Evolutionary conservation across 2,797 vertebrate species (phyloP).

Genomic region (Lepidocolaptes lacrymiger): DNA sequence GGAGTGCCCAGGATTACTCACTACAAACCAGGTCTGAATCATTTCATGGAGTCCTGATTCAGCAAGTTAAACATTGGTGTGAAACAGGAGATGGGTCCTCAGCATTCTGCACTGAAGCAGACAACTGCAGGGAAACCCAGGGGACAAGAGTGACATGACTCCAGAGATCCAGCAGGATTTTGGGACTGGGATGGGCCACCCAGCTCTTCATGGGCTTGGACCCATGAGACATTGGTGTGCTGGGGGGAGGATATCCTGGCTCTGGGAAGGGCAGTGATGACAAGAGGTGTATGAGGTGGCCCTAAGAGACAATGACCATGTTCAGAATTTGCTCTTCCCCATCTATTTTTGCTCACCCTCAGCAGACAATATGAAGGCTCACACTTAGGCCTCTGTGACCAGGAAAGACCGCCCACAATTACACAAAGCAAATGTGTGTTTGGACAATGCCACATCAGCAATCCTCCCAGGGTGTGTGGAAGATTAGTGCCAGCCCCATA

Average conservation of each 20-base stretch:
- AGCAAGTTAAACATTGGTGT: slow-evolving; percentile 3
- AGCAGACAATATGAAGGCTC: not conserved
- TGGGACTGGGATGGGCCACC: not conserved
- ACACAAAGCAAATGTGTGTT: not conserved
- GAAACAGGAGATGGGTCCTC: slow-evolving; percentile 3
- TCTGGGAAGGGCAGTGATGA: not conserved
- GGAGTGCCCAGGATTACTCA: slow-evolving; percentile 58
- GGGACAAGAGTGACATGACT: not conserved
- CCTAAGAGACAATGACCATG: not conserved
- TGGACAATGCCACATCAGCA: slow-evolving; percentile 67
- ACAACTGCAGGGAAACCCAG: not conserved
- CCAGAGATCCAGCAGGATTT: not conserved
- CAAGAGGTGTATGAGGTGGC: not conserved
- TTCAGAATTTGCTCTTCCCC: not conserved
- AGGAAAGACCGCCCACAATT: not conserved
- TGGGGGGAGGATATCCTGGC: not conserved
- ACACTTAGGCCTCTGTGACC: not conserved
- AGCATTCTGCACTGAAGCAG: not conserved
- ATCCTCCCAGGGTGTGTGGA: not conserved
- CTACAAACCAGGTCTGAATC: slow-evolving; percentile 18
- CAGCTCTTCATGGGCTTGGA: not conserved
- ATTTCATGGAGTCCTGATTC: slow-evolving; percentile 9
- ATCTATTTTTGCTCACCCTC: not conserved
- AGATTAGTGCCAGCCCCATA: not conserved
- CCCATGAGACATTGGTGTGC: not conserved